Percentiles rank a stretch among this genome's conserved stretches.
phyloP scores from a whole-genome alignment of 2,113 vertebrate species.

The Himantopus leucocephalus region DNA sequence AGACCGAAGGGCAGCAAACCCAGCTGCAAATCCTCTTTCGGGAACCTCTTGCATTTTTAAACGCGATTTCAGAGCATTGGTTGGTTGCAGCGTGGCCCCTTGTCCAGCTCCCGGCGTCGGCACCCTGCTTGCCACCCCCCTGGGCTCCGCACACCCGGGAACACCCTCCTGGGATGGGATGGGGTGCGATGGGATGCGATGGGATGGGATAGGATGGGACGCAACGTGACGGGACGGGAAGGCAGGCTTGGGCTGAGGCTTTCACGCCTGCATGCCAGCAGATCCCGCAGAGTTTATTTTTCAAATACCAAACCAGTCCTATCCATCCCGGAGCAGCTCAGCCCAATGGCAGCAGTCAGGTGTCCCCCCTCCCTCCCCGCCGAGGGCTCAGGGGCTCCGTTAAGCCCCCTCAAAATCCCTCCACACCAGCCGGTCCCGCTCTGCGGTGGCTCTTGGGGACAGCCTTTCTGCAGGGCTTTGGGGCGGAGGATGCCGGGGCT shows the following conservation, averaged over 20 bases:
- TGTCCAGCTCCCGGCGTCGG: accelerated
- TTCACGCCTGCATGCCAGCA: background rate
- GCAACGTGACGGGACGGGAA: background rate
- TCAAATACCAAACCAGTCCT: background rate
- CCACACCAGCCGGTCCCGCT: background rate
- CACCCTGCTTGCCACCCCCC: background rate
- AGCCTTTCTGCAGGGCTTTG: background rate
- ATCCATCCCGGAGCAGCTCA: background rate
- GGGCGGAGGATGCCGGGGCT: background rate
- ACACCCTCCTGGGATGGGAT: background rate
- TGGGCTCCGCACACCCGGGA: background rate
- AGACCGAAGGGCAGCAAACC: background rate
- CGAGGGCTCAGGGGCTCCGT: accelerated
- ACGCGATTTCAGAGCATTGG: background rate
- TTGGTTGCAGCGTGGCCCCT: background rate
- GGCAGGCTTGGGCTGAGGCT: background rate
- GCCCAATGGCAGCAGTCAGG: accelerated
- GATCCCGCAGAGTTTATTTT: background rate
- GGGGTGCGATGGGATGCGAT: background rate
- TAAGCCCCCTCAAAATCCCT: background rate
- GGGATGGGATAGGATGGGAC: too few species aligned
- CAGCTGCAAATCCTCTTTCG: background rate
- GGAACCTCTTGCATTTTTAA: background rate
- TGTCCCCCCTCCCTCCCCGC: too few species aligned
- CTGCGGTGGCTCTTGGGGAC: background rate